A percentile compares a stretch with the other conserved stretches of the same genome.
phyloP scores from a whole-genome alignment of 1,140 invertebrate species.

The Eueides isabella region DNA sequence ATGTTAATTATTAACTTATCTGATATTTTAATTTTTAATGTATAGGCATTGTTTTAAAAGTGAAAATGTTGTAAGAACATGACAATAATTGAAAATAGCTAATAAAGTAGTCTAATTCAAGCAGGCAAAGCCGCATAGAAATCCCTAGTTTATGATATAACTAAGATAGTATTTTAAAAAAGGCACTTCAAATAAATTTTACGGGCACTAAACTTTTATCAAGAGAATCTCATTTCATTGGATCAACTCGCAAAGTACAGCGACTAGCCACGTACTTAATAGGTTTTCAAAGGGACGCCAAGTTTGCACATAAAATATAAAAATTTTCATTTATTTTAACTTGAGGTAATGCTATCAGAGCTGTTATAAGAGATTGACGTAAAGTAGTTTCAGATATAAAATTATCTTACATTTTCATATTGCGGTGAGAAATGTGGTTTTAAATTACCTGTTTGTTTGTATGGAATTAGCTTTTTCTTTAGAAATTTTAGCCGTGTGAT shows the following conservation, averaged over 20 bases:
- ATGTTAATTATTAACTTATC: too few species aligned
- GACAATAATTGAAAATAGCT: too few species aligned
- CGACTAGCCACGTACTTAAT: slow-evolving; percentile 20
- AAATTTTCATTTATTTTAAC: neutral
- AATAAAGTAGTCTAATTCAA: too few species aligned
- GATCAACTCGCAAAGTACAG: slow-evolving; percentile 15
- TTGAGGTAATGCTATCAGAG: neutral
- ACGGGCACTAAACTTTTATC: slow-evolving; percentile 26
- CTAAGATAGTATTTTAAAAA: slow-evolving; percentile 12
- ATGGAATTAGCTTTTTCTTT: too few species aligned
- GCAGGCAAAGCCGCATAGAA: too few species aligned
- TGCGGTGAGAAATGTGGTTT: neutral
- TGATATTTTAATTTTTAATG: too few species aligned
- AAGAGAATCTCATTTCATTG: slow-evolving; percentile 30
- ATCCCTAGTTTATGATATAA: too few species aligned
- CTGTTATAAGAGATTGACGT: neutral
- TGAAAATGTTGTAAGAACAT: too few species aligned
- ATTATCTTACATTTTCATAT: neutral
- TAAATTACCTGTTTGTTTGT: too few species aligned
- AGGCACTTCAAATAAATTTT: slow-evolving; percentile 18
- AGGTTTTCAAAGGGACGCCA: slow-evolving; percentile 30
- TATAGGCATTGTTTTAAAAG: too few species aligned
- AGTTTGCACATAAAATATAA: slow-evolving; percentile 25
- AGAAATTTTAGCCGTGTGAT: too few species aligned
- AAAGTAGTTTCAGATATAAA: neutral